Evolutionary conservation across 2,797 vertebrate species (phyloP), one percentile per base, ranked within the genome.

Genomic region (Lophotriccus pileatus): DNA sequence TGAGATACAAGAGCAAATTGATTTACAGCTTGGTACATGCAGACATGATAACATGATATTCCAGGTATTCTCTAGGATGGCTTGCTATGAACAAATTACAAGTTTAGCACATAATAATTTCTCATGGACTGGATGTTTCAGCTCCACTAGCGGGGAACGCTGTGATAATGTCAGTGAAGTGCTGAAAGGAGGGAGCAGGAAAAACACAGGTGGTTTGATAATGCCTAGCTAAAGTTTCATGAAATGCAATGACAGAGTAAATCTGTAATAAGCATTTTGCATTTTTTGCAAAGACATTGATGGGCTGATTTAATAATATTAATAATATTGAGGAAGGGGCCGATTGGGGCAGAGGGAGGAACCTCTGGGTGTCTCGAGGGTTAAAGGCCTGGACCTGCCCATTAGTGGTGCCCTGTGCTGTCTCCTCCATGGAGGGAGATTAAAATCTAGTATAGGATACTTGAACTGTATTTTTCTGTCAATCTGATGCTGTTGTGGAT

Each of bases 321-420:
- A 19, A 32, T 0, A 0, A 4, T 58, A 20, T 0, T 73, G 79
- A 85, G 59, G 58, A 76, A 8, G 4, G 14, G 56, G 25, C 14
- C 41, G 34, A 30, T 73, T 3, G 1, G 3, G 25, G 50, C 27
- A 60, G 36, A 59, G 47, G 14, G 59, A 70, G 23, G 44, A 53
- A 13, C 22, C 25, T 63, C 19, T 22, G 64, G 25, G 7, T 50
- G 6, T 25, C 44, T 60, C 6, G 22, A 50, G 41, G 34, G 50
- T 34, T 59, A 21, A 64, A 69, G 58, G 32, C 20, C 34, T 50
- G 43, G 8, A 17, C 46, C 83, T 1, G 1, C 21, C 52, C 28
- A 1, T 43, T 22, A 10, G 9, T 10, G 17, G 19, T 50, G 70
- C 14, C 69, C 36, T 74, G 36, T 7, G 14, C 24, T 67, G 0